Base-by-base conservation (phyloP, 2,113 vertebrate genomes). In the Leucopsar rothschildi region DNA sequence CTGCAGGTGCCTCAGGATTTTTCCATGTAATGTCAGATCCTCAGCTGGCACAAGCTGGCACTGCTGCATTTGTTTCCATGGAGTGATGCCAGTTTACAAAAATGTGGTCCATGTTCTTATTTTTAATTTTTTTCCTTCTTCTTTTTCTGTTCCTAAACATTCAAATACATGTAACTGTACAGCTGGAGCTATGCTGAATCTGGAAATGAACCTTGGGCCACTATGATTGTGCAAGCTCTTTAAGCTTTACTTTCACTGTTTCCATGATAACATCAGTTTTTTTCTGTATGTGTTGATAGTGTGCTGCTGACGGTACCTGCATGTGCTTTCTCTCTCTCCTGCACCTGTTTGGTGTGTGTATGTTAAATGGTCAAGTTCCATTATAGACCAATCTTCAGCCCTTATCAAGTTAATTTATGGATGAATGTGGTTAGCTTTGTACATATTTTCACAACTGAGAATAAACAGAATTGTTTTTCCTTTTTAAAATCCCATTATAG, bases 401-500 rank as follows among this genome's bases (percentile, higher is more conserved):
- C 3, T 52, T 80, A 35, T 68, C 72, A 19, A 24, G 12, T 71
- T 73, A 56, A 80, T 83, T 57, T 69, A 42, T 60, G 44, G 84
- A 59, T 57, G 40, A 47, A 81, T n/a, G 28, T 47, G 75, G 60
- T 77, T 87, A 70, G 44, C 56, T 73, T 83, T 9, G 9, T 77
- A 40, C 1, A 5, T 83, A 83, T 73, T 94, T 90, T 70, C 61
- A 89, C 92, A 88, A 81, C 56, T 11, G 64, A 61, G 82, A 65
- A 53, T 77, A 94, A 89, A 90, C 64, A 57, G 82, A 89, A 75
- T 94, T 57, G 40, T 8, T 92, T 88, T 42, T 88, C 82, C 72
- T 96, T 68, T 97, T 97, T 91, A 94, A 97, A 97, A 89, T 91
- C 39, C 56, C 37, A 29, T 63, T 92, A 78, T 21, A 94, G 89